Base-by-base conservation (phyloP, 2,113 vertebrate species). In the Bolborhynchus lineola region DNA sequence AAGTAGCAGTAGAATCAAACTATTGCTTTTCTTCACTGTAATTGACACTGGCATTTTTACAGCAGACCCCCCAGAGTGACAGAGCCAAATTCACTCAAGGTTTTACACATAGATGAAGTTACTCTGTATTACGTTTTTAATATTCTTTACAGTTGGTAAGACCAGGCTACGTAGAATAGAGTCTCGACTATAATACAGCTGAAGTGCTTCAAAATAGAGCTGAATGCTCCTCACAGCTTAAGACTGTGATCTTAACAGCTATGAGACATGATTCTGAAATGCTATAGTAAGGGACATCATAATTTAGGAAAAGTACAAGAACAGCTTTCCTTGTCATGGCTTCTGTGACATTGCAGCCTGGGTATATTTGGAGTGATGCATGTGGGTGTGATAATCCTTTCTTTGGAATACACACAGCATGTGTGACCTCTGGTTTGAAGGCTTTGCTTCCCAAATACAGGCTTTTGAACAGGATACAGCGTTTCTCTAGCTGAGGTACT, bases 401-500 rank as follows among this genome's bases (percentile, higher is more conserved):
- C 91, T 91, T 67, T 84, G 92, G 86, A 81, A 88, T 55, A 84
- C 47, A 63, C 3, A 26, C 60, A 29, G 72, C 14, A 42, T 21
- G 28, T 41, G 62, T 89, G 94, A 93, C 94, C 88, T 78, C 92
- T 86, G 72, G 50, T 81, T 93, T 69, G 49, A 92, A 79, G 82
- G 4, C 76, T 90, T 90, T 78, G 50, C 69, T 92, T 84, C 80
- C 72, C 92, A 78, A 94, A 89, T 26, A 16, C 88, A 70, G 91
- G 80, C 74, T 75, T 64, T 68, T 64, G 65, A 87, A n/a, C 35
- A 50, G 64, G n/a, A 28, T 6, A 18, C 55, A 55, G 65, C 64
- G 47, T 62, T 91, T 81, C 82, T 80, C 46, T 18, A 82, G 62
- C 68, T 57, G 82, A 6, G 33, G 63, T 92, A 98, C 98, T 98